Base-by-base conservation (phyloP, 2,113 vertebrate genomes). In the Larimichthys crocea region DNA sequence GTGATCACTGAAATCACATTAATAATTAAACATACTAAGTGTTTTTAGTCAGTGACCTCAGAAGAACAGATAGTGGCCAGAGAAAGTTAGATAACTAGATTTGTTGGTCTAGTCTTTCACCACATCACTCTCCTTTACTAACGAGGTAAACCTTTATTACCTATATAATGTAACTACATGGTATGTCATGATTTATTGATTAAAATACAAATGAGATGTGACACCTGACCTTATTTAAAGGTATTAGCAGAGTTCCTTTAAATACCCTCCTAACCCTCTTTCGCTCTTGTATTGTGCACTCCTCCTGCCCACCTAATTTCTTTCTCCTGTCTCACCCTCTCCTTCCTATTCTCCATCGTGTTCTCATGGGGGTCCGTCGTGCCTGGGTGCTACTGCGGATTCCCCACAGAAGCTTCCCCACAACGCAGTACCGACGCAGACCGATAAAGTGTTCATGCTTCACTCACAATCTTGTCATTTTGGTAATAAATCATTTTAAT, bases 101-200 rank as follows among this genome's bases (percentile, higher is more conserved):
- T 74, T 76, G 72, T 60, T 63, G 65, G 12, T 40, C 61, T 31
- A 57, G 56, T 70, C 55, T 24, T 46, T 17, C 26, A 53, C 68
- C 66, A 59, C 16, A 49, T 76, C 44, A 66, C 10, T 55, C 24
- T 56, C 55, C 31, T 53, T 59, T 56, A 55, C 7, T 49, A 46
- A 70, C 10, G 15, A 26, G 57, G 65, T n/a, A 71, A 62, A 26
- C 17, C 22, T 62, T 76, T 61, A 80, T 35, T 22, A 76, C 35
- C 42, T 5, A 52, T 10, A 42, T 22, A 7, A 64, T 56, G 44
- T n/a, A 22, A 26, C 35, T 26, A 53, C 31, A 65, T 15, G 40
- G 29, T 42, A 53, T 3, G 3, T 20, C 16, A 55, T 68, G 40
- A 80, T 72, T 74, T 74, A 74, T 46, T 72, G 59, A 82, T 31